Percentiles rank a stretch among this genome's conserved stretches.
These are phyloP conservation scores for Chouioia cunea DNA, from an alignment of 2,888 invertebrate species.

Conservation along the genomic window DNA sequence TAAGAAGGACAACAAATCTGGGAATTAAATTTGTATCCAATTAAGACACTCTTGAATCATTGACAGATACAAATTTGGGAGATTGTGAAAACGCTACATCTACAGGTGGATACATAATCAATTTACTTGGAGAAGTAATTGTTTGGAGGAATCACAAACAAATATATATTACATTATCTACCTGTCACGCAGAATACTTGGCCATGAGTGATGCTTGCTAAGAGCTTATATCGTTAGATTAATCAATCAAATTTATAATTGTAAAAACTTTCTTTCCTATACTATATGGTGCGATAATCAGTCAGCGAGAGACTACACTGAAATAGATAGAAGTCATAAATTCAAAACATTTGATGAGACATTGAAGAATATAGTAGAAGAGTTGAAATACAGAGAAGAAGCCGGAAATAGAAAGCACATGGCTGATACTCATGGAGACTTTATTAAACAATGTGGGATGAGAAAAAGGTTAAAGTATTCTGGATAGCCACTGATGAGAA, in stretches of 20 bases:
- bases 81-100: slow-evolving; percentile 46
- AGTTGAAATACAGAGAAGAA: slow-evolving; percentile 41
- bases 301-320: slow-evolving; percentile 37
- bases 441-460: slow-evolving; percentile 47
- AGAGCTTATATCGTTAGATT: slow-evolving; percentile 45
- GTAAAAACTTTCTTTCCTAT: slow-evolving; percentile 41
- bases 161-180: slow-evolving; percentile 43
- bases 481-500: slow-evolving; percentile 48
- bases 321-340: slow-evolving; percentile 44
- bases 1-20: slow-evolving; percentile 36
- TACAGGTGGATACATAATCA: slow-evolving; percentile 45
- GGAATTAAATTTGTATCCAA: slow-evolving; percentile 9
- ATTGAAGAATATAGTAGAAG: slow-evolving; percentile 32
- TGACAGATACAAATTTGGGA: slow-evolving; percentile 51
- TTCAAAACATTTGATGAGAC: slow-evolving; percentile 34
- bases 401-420: slow-evolving; percentile 45
- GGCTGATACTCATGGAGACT: slow-evolving; percentile 47
- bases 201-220: background rate
- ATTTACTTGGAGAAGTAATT: slow-evolving; percentile 45
- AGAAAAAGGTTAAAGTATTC: slow-evolving; percentile 45
- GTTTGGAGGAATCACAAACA: slow-evolving; percentile 50
- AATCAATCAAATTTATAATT: slow-evolving; percentile 43
- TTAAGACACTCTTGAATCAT: slow-evolving; percentile 40
- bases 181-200: slow-evolving; percentile 46
- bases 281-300: slow-evolving; percentile 33